Evolutionary conservation across 92 coral and sea anemone species (phyloP), one percentile per base, ranked within the genome.

Genomic region (Zoanthus solanderi): DNA sequence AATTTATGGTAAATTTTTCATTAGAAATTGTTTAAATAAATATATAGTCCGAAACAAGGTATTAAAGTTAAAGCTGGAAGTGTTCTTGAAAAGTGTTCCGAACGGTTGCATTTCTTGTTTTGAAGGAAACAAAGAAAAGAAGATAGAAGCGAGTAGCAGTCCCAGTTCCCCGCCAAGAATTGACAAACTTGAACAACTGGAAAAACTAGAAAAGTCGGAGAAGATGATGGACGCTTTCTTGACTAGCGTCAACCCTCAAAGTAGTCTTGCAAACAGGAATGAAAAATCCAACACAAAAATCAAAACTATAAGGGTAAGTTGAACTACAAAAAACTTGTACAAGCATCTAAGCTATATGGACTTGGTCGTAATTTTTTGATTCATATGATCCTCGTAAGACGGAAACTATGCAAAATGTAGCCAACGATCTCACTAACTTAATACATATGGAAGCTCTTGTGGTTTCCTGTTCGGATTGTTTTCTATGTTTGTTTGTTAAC

Each of bases 141-240:
- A 31, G 14, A 88, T 73, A 23, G 80, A 75, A 57, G 28, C 48
- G n/a, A 67, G 9, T 2, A 2, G 5, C 11, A 31, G 54, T 6
- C 71, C 69, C 9, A 71, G 46, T 15, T 71, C 83, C 45, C 53
- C 83, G 8, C 92, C 87, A 63, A 93, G 75, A 88, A 85, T 95
- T 28, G 98, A 95, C 68, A 95, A 95, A 90, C 96, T 93, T 14
- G 98, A 95, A 81, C 94, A 95, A 78, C 78, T 95, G 90, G 98
- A 95, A 83, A 95, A 95, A 73, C 86, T 95, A 34, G 89, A 95
- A 30, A 95, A 79, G 72, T 95, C 98, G 0, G 97, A 97, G 94
- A 95, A 95, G 84, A 91, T 97, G 93, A 93, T 97, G 95, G 97
- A 95, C 66, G 99, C 93, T 16, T 97, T 97, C 72, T 86, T 97